Base-by-base conservation (phyloP, 2,113 vertebrate species). In the Lycaon pictus region DNA sequence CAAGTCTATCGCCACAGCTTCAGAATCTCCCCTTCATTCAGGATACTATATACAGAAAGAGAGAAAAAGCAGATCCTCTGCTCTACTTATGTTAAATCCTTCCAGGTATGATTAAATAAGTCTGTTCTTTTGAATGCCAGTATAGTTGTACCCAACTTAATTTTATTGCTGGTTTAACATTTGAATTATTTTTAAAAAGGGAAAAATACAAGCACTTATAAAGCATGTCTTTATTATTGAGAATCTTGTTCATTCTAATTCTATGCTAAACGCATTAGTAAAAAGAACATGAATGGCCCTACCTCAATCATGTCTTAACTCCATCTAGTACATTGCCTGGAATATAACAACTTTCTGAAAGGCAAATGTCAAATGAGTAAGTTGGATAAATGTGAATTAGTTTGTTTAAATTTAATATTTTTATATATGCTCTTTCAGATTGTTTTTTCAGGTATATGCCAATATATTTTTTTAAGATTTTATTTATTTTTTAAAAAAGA, bases 181-280 rank as follows among this genome's bases (percentile, higher is more conserved):
- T 91, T 80, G 55, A 72, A n/a, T 85, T 74, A 72, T 74, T 88
- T 92, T 87, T 15, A 55, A 86, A 95, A 56, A 15, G 17, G 20
- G 11, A 17, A n/a, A 43, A 71, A 13, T 51, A 60, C 22, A 58
- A 67, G 37, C 60, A 62, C 25, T 43, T 71, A 58, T 12, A 86
- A 80, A 23, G 23, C 16, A 17, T n/a, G 22, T 56, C 20, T 81
- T 63, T 72, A 63, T 88, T 69, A 79, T 37, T 91, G 17, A 13
- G 60, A 90, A 53, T 9, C 4, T 22, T 87, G 10, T 69, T 60
- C 20, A 27, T 92, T 81, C 27, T 72, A 63, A 37, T 69, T 72
- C n/a, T 67, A 11, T 84, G 27, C 22, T 43, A 35, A 72, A 55
- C 22, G 56, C 12, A 56, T 3, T 81, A 72, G 10, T 29, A 43